These are phyloP conservation scores for Octopus bimaculoides DNA, from an alignment of 1,140 invertebrate species.

Conservation along the genomic window DNA sequence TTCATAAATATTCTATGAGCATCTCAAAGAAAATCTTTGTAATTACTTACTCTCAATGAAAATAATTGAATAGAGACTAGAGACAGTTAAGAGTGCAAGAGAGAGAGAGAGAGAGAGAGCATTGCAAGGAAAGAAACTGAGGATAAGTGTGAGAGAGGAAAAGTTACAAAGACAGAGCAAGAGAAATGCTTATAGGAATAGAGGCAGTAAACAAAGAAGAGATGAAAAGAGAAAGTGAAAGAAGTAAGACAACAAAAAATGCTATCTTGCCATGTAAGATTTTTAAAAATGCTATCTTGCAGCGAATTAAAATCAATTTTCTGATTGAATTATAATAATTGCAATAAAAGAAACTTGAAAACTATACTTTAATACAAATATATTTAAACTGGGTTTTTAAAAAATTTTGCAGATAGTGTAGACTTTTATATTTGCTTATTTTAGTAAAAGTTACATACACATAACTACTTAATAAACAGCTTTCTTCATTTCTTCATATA, in stretches of 20 bases:
- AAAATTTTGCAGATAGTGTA: too few relatives aligned
- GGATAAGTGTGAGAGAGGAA: not conserved
- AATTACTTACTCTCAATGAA: too few relatives aligned
- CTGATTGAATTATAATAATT: not conserved
- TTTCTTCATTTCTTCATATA: too few relatives aligned
- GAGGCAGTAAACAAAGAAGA: not conserved
- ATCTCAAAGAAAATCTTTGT: too few relatives aligned
- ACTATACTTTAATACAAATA: too few relatives aligned
- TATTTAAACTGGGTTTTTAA: too few relatives aligned
- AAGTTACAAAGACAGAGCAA: conserved; percentile 11
- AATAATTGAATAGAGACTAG: not conserved
- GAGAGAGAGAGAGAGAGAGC: conserved; percentile 4
- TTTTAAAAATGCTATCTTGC: not conserved
- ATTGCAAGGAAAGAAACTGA: not conserved
- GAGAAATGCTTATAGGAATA: conserved; percentile 1
- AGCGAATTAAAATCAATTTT: too few relatives aligned
- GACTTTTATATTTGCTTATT: too few relatives aligned
- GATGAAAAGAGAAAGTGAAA: conserved; percentile 6
- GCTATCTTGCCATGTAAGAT: not conserved
- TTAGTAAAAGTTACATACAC: too few relatives aligned
- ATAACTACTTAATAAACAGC: too few relatives aligned
- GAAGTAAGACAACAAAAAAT: not conserved
- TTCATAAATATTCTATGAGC: too few relatives aligned
- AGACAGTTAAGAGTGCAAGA: conserved; percentile 2
- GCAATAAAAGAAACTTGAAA: too few relatives aligned